Evolutionary conservation across 2,797 vertebrate genomes (phyloP), one percentile per base, ranked within the genome.

Genomic region (Falco concolor): DNA sequence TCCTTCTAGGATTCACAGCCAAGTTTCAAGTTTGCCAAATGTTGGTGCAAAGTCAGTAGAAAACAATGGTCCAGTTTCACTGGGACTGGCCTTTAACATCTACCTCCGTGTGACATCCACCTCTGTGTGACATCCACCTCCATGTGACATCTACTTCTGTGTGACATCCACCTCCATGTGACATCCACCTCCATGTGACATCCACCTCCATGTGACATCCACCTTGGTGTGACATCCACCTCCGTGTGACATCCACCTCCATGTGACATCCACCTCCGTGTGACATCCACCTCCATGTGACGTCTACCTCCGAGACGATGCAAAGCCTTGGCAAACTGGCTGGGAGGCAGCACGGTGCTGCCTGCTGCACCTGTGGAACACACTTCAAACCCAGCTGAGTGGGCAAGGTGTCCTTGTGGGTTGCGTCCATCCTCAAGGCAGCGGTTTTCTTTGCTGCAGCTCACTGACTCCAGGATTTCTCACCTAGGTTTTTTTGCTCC

Each of bases 11-110:
- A 36, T 30, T 61, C 65, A 6, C 5, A 10, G 49, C 65, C 34
- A 12, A 8, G 28, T 27, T 70, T 76, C 28, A 25, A 12, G 6
- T 49, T 25, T 28, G 4, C 76, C 77, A 23, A 6, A 20, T 6
- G 18, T 6, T 25, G 23, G 36, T 40, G 70, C 53, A 76, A 24
- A 27, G 5, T 30, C 69, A 5, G 30, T 8, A 17, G 21, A 32
- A 8, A 34, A 8, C 27, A 1, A 0, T 0, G 27, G 27, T 27
- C 40, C 15, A 0, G 24, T 34, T 38, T 47, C 47, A 6, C 7
- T 3, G 11, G 30, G 38, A 8, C 65, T 28, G 22, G 25, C 20
- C n/a, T 6, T 10, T 36, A 7, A 6, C 25, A 0, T 7, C 42
- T 6, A 40, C 38, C 38, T 40, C 38, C 6, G 38, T 40, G 38